phyloP scores from a whole-genome alignment of 2,888 invertebrate genomes.

The Dolichopus griseipennis region DNA sequence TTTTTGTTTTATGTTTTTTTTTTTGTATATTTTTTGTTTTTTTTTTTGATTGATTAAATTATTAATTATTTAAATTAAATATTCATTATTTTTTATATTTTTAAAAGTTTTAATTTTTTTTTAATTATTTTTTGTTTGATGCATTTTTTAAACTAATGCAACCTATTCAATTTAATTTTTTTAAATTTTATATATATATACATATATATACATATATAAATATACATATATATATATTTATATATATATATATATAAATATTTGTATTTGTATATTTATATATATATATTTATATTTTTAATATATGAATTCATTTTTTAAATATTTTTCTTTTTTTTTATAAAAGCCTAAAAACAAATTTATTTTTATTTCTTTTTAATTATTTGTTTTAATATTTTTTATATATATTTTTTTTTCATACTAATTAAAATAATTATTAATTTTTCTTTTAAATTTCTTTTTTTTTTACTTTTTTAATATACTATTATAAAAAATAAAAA shows the following conservation, averaged over 20 bases:
- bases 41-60: too few relatives aligned
- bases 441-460: background rate
- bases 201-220: constrained; percentile 17
- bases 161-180: background rate
- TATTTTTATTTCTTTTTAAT: constrained; percentile 18
- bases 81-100: too few relatives aligned
- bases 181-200: constrained; percentile 17
- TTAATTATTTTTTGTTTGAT: background rate
- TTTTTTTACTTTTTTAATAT: background rate
- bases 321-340: constrained; percentile 11
- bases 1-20: too few relatives aligned
- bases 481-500: background rate
- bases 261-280: too few relatives aligned
- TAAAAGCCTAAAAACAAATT: constrained; percentile 7
- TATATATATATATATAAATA: constrained; percentile 24
- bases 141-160: background rate
- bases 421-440: constrained; percentile 10
- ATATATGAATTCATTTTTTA: background rate
- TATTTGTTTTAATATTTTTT: constrained; percentile 17
- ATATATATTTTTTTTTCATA: constrained; percentile 12
- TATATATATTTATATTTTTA: constrained; percentile 15
- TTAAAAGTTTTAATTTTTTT: background rate
- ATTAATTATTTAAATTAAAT: too few relatives aligned
- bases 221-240: constrained; percentile 16
- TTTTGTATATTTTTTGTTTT: too few relatives aligned